Conservation (phyloP, 2,113 vertebrate genomes). For the Cyphomyrus discorhynchus region DNA sequence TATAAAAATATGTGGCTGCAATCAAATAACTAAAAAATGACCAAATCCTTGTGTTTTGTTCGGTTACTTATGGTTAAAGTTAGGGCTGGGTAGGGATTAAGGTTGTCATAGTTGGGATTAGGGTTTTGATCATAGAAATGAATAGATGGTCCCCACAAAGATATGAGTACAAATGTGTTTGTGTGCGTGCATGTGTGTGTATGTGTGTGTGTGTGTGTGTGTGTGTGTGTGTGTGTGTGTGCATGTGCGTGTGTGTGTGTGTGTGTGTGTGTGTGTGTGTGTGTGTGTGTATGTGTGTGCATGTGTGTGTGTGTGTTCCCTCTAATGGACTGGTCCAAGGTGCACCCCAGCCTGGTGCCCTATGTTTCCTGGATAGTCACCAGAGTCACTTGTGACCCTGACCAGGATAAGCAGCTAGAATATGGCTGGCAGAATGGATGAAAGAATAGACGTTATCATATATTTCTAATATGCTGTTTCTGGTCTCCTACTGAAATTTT, state of each 20-base stretch:
- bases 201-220: too few relatives aligned
- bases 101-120: background rate
- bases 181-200: too few relatives aligned
- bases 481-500: background rate
- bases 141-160: too few relatives aligned
- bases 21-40: background rate
- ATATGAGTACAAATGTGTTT: too few relatives aligned
- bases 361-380: background rate
- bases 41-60: background rate
- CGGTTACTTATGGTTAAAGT: background rate
- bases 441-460: background rate
- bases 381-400: background rate
- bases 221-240: too few relatives aligned
- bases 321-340: background rate
- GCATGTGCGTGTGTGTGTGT: too few relatives aligned
- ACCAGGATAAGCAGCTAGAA: background rate
- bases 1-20: background rate
- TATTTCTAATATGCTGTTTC: background rate
- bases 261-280: rapidly evolving
- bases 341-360: background rate
- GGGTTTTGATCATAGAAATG: background rate
- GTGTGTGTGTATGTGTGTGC: too few relatives aligned
- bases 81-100: background rate
- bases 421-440: background rate
- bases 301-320: background rate